Evolutionary conservation across 2,888 invertebrate genomes (phyloP).

Genomic region (Tachina grossa): DNA sequence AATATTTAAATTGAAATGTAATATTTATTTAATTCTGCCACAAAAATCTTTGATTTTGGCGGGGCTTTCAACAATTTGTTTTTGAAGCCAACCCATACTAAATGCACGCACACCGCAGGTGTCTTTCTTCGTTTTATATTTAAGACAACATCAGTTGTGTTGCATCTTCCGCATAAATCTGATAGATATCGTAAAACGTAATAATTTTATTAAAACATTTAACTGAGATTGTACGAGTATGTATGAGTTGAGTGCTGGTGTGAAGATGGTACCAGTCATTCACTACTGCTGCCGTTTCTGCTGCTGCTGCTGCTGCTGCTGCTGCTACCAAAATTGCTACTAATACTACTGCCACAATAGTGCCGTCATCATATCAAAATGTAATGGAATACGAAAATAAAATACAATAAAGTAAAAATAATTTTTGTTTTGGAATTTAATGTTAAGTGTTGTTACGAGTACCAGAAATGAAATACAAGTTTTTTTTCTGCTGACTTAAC

Average conservation of each 20-base stretch:
- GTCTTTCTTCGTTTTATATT: constrained; percentile 25
- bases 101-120: constrained; percentile 56
- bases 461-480: constrained; percentile 53
- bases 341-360: constrained; percentile 32
- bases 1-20: constrained; percentile 54
- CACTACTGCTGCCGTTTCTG: neutral
- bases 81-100: constrained; percentile 17
- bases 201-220: constrained; percentile 52
- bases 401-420: constrained; percentile 13
- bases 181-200: constrained; percentile 56
- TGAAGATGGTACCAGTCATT: constrained; percentile 32
- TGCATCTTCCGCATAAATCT: constrained; percentile 56
- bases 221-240: constrained; percentile 15
- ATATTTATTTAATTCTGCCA: constrained; percentile 8
- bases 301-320: constrained; percentile 17
- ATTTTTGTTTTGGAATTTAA: constrained; percentile 17
- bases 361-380: constrained; percentile 35
- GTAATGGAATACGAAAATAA: constrained; percentile 40
- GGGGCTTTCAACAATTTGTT: constrained; percentile 30
- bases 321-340: constrained; percentile 32
- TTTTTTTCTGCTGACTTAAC: neutral
- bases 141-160: constrained; percentile 12
- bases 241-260: neutral
- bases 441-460: constrained; percentile 30
- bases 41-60: constrained; percentile 34